A percentile compares a stretch with the other conserved stretches of the same genome.
Conservation (phyloP, 2,888 invertebrate genomes). For the Sminthurides aquaticus region DNA sequence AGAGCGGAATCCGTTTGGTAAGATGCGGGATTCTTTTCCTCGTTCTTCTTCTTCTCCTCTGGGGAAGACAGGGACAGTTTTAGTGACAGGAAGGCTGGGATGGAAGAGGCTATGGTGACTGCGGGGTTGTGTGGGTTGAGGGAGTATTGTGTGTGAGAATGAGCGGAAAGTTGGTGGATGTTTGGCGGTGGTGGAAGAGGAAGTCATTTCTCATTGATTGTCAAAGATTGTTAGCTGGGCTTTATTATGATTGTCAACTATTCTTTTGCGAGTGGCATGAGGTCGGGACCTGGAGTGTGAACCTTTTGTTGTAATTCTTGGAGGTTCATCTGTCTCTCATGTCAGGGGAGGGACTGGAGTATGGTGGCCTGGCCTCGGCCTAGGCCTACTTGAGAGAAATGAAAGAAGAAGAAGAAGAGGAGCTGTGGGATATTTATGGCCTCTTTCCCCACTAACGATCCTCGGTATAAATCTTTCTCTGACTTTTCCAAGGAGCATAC, state of each 20-base stretch:
- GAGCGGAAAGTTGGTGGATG: too few relatives aligned
- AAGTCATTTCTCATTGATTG: slow-evolving; percentile 26
- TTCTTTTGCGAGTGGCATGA: slow-evolving; percentile 8
- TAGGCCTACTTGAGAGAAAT: not conserved
- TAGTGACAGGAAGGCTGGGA: too few relatives aligned
- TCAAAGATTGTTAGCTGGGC: slow-evolving; percentile 22
- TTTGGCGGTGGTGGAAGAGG: too few relatives aligned
- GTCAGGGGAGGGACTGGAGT: too few relatives aligned
- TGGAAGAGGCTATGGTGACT: too few relatives aligned
- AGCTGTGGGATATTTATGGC: not conserved
- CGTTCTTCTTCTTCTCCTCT: not conserved
- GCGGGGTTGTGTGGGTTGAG: too few relatives aligned
- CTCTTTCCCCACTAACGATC: not conserved
- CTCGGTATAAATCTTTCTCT: not conserved
- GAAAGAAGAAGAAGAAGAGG: too few relatives aligned
- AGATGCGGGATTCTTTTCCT: too few relatives aligned
- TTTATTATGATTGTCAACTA: slow-evolving; percentile 18
- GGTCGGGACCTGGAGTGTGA: not conserved
- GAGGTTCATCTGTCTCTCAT: not conserved
- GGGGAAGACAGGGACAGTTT: too few relatives aligned
- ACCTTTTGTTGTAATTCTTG: not conserved
- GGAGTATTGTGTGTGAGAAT: too few relatives aligned
- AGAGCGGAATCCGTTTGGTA: too few relatives aligned
- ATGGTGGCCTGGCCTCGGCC: too few relatives aligned
- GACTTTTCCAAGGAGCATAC: not conserved